Conservation (phyloP, 2,888 invertebrate genomes). For the Noctua janthina region DNA sequence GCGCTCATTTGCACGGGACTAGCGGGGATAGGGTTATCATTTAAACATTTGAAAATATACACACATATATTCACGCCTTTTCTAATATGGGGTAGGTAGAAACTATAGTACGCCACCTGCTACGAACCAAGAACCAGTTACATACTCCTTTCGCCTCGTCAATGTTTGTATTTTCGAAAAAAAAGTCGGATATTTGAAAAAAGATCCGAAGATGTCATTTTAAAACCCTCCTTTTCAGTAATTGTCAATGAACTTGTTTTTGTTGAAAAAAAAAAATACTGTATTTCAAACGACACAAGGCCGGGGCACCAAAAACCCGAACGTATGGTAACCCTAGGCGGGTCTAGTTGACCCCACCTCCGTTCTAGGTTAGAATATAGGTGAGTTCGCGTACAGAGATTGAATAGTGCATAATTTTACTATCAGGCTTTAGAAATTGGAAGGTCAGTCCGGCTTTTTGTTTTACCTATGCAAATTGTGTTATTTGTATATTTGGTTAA, state of each 20-base stretch:
- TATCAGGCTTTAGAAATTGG: constrained; percentile 36
- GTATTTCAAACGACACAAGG: not conserved
- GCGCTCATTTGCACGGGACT: constrained; percentile 78
- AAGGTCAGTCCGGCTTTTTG: constrained; percentile 11
- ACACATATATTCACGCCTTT: too few species aligned
- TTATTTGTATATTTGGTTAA: not conserved
- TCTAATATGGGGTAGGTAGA: too few species aligned
- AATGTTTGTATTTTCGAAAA: too few species aligned
- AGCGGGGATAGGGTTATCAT: constrained; percentile 29
- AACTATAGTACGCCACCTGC: not conserved
- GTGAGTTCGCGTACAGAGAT: constrained; percentile 55
- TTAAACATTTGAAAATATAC: not conserved
- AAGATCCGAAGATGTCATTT: not conserved
- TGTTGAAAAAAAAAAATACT: not conserved
- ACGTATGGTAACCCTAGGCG: constrained; percentile 28
- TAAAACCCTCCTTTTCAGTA: not conserved
- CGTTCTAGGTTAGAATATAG: constrained; percentile 70
- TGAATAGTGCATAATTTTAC: constrained; percentile 55
- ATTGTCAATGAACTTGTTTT: not conserved
- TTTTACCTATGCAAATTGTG: constrained; percentile 21
- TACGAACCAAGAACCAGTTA: too few species aligned
- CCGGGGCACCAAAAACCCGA: not conserved
- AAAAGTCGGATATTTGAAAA: not conserved
- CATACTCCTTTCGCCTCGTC: not conserved
- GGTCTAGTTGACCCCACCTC: constrained; percentile 68